Evolutionary conservation across 1,140 invertebrate species (phyloP).

Genomic region (Hydropsyche tenuis): DNA sequence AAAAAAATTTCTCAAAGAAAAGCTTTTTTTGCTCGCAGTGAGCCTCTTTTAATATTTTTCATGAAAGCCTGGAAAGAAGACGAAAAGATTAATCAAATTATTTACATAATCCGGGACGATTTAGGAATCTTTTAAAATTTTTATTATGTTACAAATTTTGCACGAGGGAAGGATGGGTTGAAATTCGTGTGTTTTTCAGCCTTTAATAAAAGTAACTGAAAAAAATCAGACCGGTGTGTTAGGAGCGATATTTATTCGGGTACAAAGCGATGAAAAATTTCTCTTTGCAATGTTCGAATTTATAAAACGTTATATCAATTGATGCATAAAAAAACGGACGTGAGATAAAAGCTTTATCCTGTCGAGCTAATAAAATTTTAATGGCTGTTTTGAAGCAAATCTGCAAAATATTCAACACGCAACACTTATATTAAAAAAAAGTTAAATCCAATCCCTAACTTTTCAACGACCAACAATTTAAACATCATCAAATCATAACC

Average conservation of each 20-base stretch:
- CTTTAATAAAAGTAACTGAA: too few relatives aligned
- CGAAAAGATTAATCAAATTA: slow-evolving; percentile 3
- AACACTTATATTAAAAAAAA: too few relatives aligned
- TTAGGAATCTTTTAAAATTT: not conserved
- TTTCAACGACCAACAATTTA: too few relatives aligned
- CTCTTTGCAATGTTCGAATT: too few relatives aligned
- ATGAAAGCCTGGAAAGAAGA: not conserved
- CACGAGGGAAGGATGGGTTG: not conserved
- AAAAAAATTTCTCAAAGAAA: too few relatives aligned
- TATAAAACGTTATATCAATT: not conserved
- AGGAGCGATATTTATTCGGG: too few relatives aligned
- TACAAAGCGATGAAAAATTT: not conserved
- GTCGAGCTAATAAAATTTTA: slow-evolving; percentile 19
- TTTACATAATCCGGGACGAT: not conserved
- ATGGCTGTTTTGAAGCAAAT: slow-evolving; percentile 5
- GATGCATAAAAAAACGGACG: not conserved
- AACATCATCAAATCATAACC: too few relatives aligned
- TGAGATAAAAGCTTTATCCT: slow-evolving; percentile 24
- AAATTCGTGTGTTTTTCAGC: not conserved
- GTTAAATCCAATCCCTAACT: too few relatives aligned
- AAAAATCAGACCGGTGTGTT: too few relatives aligned
- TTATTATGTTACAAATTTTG: slow-evolving; percentile 1
- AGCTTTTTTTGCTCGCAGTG: too few relatives aligned
- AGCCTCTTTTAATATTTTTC: too few relatives aligned
- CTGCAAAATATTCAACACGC: too few relatives aligned